Conservation (phyloP, 2,888 invertebrate genomes). For the Chouioia cunea region DNA sequence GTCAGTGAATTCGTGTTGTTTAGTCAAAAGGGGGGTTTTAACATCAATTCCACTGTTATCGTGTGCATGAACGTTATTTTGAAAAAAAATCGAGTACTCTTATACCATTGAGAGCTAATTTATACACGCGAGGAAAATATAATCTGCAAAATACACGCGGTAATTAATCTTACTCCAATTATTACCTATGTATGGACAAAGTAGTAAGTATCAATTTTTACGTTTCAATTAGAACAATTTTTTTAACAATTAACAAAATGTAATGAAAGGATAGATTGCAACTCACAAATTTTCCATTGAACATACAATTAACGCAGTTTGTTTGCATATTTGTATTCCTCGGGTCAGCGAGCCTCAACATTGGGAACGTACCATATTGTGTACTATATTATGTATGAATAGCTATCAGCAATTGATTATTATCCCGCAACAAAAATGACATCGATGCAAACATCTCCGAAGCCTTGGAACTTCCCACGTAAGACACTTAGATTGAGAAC, state of each 20-base stretch:
- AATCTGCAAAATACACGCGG: constrained; percentile 27
- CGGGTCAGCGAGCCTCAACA: constrained; percentile 50
- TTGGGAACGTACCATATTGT: constrained; percentile 57
- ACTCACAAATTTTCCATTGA: too few relatives aligned
- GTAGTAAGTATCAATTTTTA: too few relatives aligned
- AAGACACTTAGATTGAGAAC: constrained; percentile 81
- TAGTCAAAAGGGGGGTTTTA: constrained; percentile 35
- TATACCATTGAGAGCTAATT: too few relatives aligned
- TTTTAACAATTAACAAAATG: too few relatives aligned
- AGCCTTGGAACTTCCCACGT: constrained; percentile 82
- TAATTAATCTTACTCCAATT: too few relatives aligned
- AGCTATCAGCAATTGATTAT: too few relatives aligned
- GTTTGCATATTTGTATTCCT: constrained; percentile 48
- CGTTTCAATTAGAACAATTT: too few relatives aligned
- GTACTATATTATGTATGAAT: constrained; percentile 56
- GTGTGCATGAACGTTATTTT: too few relatives aligned
- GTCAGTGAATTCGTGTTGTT: constrained; percentile 3
- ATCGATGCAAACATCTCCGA: constrained; percentile 74
- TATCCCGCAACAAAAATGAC: constrained; percentile 58
- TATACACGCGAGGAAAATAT: constrained; percentile 38
- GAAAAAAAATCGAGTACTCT: too few relatives aligned
- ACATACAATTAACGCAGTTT: not conserved
- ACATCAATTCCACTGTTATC: constrained; percentile 43
- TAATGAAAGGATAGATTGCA: too few relatives aligned
- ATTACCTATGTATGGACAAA: too few relatives aligned